Percentiles rank a stretch among this genome's conserved stretches.
phyloP scores from a whole-genome alignment of 2,888 invertebrate genomes.

The Drosophila ustulata region DNA sequence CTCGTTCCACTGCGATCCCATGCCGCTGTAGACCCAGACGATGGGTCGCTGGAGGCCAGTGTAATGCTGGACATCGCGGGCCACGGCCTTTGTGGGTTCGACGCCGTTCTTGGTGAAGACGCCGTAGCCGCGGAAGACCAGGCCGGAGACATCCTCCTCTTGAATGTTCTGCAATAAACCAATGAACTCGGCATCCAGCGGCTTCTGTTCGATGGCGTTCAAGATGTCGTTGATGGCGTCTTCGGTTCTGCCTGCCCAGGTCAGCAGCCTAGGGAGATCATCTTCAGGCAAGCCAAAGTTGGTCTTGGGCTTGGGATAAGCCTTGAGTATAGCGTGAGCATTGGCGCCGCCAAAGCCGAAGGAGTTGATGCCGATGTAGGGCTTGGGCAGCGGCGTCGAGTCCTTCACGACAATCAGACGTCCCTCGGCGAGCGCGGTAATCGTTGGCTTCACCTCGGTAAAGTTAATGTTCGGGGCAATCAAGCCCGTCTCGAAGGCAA shows the following conservation, averaged over 20 bases:
- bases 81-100: constrained; percentile 76
- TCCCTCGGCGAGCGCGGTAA: constrained; percentile 88
- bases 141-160: constrained; percentile 87
- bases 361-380: constrained; percentile 93
- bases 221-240: constrained; percentile 89
- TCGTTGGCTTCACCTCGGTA: constrained; percentile 87
- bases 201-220: constrained; percentile 87
- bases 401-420: constrained; percentile 91
- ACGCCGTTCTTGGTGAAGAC: constrained; percentile 84
- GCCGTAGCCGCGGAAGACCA: constrained; percentile 91
- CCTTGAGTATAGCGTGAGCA: constrained; percentile 85
- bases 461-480: constrained; percentile 96
- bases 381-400: constrained; percentile 89
- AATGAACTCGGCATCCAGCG: constrained; percentile 88
- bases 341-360: constrained; percentile 98
- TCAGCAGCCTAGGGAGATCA: constrained; percentile 90
- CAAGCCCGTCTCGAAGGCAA: constrained; percentile 92
- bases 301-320: constrained; percentile 72
- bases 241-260: constrained; percentile 92
- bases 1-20: constrained; percentile 95
- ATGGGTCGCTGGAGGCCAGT: constrained; percentile 89
- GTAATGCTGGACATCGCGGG: constrained; percentile 87
- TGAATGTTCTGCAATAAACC: constrained; percentile 88
- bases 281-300: constrained; percentile 88
- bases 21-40: constrained; percentile 96